Evolutionary conservation across 2,797 vertebrate species (phyloP), one percentile per base, ranked within the genome.

Genomic region (Chromobotia macracanthus): DNA sequence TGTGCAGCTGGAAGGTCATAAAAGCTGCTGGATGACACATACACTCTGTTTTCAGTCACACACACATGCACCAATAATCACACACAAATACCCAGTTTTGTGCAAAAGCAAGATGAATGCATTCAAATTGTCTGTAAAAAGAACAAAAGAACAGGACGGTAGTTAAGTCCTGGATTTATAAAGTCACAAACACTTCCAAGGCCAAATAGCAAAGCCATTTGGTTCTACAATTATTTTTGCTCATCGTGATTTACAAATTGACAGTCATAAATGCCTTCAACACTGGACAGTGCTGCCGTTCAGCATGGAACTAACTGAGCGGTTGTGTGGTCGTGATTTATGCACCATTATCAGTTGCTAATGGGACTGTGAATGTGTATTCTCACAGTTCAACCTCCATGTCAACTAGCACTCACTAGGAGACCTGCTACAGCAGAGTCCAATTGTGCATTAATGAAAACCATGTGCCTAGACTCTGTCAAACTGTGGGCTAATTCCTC

Each of bases 351-450:
- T 82, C 77, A 77, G 70, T 84, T 84, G 74, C 82, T 86, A 82
- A 84, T 80, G 74, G 82, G 65, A 75, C 46, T 80, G 80, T 35
- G 71, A 80, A 82, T 75, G 70, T 75, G 82, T 72, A 64, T 72
- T 68, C 80, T 78, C 25, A 21, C 71, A 82, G 80, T 74, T 82
- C 77, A 73, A 73, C 74, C 77, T 80, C 67, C 61, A 74, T 81
- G 82, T 85, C 80, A 82, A 64, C 72, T 79, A 80, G 77, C 74
- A 75, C 74, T 83, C 82, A 63, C 74, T 77, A 86, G 82, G 87
- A 88, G 84, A 86, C 87, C 87, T 84, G 83, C 68, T 84, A 66
- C 72, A 68, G 87, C 70, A 78, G 73, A 72, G 64, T 76, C 85
- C 53, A 76, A 86, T 64, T 81, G 71, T 71, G 63, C 66, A 66